phyloP scores from a whole-genome alignment of 2,888 invertebrate genomes.

The Tromatobia lineatoria region DNA sequence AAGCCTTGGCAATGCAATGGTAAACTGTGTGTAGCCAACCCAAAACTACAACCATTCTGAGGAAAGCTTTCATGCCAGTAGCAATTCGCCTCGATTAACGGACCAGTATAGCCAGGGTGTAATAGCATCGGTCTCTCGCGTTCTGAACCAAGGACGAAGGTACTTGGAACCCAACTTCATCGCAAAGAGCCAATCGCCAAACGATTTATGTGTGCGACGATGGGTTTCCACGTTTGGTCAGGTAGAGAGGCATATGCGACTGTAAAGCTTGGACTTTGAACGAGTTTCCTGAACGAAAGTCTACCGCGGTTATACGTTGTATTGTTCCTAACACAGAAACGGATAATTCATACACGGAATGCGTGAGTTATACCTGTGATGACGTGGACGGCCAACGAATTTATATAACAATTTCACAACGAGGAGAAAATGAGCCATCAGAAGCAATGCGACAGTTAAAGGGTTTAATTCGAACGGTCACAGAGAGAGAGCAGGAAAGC shows the following conservation, averaged over 20 bases:
- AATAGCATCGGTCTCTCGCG: slow-evolving; percentile 45
- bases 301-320: not conserved
- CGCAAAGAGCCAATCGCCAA: slow-evolving; percentile 45
- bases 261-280: slow-evolving; percentile 21
- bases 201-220: slow-evolving; percentile 26
- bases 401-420: slow-evolving; percentile 79
- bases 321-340: slow-evolving; percentile 3
- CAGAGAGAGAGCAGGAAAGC: slow-evolving; percentile 62
- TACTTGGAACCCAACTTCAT: slow-evolving; percentile 44
- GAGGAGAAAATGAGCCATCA: slow-evolving; percentile 82
- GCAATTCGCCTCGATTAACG: slow-evolving; percentile 75
- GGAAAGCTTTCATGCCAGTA: slow-evolving; percentile 78
- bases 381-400: slow-evolving; percentile 65
- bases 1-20: slow-evolving; percentile 68
- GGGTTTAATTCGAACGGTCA: slow-evolving; percentile 81
- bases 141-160: slow-evolving; percentile 25
- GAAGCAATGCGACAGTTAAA: slow-evolving; percentile 80
- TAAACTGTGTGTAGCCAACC: slow-evolving; percentile 69
- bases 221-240: slow-evolving; percentile 36
- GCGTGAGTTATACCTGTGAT: slow-evolving; percentile 18
- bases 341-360: slow-evolving; percentile 21
- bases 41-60: slow-evolving; percentile 67
- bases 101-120: slow-evolving; percentile 40
- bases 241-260: slow-evolving; percentile 5
- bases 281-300: slow-evolving; percentile 41